phyloP scores from a whole-genome alignment of 1,140 invertebrate genomes.

The Apis laboriosa region DNA sequence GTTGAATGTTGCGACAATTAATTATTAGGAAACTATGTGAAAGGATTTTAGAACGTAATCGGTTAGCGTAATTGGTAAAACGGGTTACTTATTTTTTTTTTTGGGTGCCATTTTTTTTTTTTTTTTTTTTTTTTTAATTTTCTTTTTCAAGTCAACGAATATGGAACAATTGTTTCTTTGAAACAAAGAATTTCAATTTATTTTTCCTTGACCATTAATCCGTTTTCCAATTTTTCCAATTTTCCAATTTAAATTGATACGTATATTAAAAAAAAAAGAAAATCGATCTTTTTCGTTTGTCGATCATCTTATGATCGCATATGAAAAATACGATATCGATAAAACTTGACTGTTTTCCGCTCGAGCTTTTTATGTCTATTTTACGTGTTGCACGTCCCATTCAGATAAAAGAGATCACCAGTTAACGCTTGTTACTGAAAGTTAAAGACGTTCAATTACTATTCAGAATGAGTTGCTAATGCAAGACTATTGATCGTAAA shows the following conservation, averaged over 20 bases:
- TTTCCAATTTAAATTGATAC: neutral
- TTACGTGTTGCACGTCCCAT: neutral
- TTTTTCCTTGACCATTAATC: neutral
- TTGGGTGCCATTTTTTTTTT: too few species aligned
- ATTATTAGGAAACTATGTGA: constrained; percentile 38
- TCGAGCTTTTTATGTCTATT: neutral
- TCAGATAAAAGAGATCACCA: neutral
- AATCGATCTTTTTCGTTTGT: too few species aligned
- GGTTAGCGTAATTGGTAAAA: too few species aligned
- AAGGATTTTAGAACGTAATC: neutral
- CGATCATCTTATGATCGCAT: too few species aligned
- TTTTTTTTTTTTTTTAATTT: neutral
- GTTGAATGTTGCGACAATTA: constrained; percentile 1
- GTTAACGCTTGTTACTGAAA: neutral
- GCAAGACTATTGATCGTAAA: neutral
- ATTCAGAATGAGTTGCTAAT: neutral
- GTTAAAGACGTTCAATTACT: neutral
- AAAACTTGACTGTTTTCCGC: neutral
- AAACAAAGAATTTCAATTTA: neutral
- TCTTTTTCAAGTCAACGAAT: neutral
- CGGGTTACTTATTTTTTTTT: too few species aligned
- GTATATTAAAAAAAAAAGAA: neutral
- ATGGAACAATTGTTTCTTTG: neutral
- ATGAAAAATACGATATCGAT: too few species aligned
- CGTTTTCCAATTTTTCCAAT: neutral